A percentile compares a stretch with the other conserved stretches of the same genome.
phyloP scores from a whole-genome alignment of 2,888 invertebrate genomes.

The Eurytoma californica region DNA sequence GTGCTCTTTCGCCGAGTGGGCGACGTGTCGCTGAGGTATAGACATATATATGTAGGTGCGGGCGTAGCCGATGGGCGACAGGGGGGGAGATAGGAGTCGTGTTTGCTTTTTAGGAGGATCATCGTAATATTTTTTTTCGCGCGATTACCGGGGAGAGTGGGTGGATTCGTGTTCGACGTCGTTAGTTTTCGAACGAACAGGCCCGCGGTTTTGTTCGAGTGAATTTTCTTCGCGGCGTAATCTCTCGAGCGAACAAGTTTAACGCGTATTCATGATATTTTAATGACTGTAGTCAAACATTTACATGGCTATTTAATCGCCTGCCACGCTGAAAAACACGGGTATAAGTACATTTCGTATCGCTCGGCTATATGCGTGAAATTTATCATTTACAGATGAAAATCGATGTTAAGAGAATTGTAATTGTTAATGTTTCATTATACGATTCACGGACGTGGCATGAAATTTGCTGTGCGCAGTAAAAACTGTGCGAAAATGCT shows the following conservation, averaged over 20 bases:
- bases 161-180: neutral
- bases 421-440: conserved; percentile 2
- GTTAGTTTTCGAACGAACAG: neutral
- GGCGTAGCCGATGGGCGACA: no score
- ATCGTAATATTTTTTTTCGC: neutral
- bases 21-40: no score
- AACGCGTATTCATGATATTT: neutral
- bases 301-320: neutral
- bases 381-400: neutral
- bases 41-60: neutral
- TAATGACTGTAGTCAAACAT: conserved; percentile 12
- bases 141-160: neutral
- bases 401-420: conserved; percentile 28
- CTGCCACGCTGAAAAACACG: neutral
- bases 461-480: no score
- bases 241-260: neutral
- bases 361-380: neutral
- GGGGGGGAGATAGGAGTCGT: neutral
- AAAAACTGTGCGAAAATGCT: no score
- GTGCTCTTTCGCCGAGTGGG: neutral
- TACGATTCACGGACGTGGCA: no score
- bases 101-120: neutral
- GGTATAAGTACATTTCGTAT: neutral
- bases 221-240: neutral
- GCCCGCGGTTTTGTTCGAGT: neutral